phyloP scores from a whole-genome alignment of 2,888 invertebrate species.

The Agriopis leucophaearia region DNA sequence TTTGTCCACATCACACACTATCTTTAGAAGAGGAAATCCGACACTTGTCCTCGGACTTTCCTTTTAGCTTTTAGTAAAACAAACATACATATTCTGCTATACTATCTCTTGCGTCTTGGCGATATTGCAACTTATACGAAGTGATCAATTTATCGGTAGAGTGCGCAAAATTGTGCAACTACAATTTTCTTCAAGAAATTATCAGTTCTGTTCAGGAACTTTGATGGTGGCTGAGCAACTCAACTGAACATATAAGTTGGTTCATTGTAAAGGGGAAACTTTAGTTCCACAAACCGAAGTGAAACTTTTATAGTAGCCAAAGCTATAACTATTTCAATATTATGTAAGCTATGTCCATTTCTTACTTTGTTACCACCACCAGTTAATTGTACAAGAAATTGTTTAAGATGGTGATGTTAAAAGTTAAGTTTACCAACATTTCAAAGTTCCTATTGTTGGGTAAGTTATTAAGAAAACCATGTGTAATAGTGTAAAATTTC shows the following conservation, averaged over 20 bases:
- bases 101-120: constrained; percentile 18
- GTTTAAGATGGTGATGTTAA: background rate
- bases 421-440: background rate
- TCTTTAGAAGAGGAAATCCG: constrained; percentile 41
- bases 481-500: background rate
- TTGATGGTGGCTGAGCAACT: too few relatives aligned
- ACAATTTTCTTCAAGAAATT: too few relatives aligned
- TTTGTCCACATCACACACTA: constrained; percentile 23
- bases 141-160: background rate
- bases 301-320: background rate
- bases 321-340: background rate
- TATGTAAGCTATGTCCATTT: background rate
- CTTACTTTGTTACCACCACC: background rate
- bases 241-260: too few relatives aligned
- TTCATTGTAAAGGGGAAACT: background rate
- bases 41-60: constrained; percentile 37
- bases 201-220: too few relatives aligned
- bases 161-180: background rate
- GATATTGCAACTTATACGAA: constrained; percentile 11
- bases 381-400: background rate
- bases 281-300: background rate
- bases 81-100: constrained; percentile 45
- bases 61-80: constrained; percentile 50
- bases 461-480: background rate
- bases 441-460: background rate